These are phyloP conservation scores for Pachydiplax longipennis DNA, from an alignment of 2,888 invertebrate genomes.

Conservation along the genomic window DNA sequence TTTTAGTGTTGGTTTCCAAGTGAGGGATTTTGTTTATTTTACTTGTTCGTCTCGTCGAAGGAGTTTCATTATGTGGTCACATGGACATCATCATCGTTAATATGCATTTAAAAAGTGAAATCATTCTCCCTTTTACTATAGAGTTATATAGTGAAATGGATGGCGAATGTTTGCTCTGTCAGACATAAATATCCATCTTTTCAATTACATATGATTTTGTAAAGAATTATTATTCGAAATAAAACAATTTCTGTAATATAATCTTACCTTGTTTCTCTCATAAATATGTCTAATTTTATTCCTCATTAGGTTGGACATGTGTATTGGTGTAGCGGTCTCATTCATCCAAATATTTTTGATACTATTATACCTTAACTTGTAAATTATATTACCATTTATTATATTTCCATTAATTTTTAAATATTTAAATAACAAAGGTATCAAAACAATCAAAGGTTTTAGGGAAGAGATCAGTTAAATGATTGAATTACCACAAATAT, in stretches of 20 bases:
- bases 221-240: constrained; percentile 37
- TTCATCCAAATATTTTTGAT: too few relatives aligned
- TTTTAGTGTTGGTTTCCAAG: not conserved
- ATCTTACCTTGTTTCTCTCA: not conserved
- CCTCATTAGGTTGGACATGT: too few relatives aligned
- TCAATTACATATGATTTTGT: constrained; percentile 38
- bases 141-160: not conserved
- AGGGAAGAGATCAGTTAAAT: too few relatives aligned
- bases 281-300: not conserved
- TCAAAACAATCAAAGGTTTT: too few relatives aligned
- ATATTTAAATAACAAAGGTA: too few relatives aligned
- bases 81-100: not conserved
- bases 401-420: too few relatives aligned
- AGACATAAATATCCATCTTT: constrained; percentile 16
- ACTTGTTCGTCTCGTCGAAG: not conserved
- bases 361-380: too few relatives aligned
- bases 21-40: not conserved
- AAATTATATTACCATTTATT: too few relatives aligned
- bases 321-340: too few relatives aligned
- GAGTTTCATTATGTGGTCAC: not conserved
- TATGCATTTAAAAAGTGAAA: not conserved
- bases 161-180: constrained; percentile 12
- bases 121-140: not conserved
- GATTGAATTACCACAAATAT: too few relatives aligned
- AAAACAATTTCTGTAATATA: constrained; percentile 35